Evolutionary conservation across 2,797 vertebrate genomes (phyloP), one percentile per base, ranked within the genome.

Genomic region (Catamblyrhynchus diadema): DNA sequence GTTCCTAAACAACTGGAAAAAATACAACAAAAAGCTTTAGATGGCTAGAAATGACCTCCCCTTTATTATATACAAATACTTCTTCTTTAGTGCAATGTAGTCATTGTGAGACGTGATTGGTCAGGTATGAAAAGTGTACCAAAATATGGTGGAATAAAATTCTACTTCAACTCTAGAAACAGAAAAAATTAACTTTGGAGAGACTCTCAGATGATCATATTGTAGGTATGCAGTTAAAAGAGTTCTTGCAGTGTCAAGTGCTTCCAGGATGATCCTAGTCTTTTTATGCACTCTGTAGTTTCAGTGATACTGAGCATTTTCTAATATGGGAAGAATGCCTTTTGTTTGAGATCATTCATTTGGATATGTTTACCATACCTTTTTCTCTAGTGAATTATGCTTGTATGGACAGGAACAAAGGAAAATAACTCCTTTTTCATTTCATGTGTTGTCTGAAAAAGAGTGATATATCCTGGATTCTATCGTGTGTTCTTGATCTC

Each of bases 1-100:
- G 18, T 61, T 86, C 74, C 35, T 82, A 42, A 93, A 50, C 72
- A 92, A 92, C 81, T 92, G 87, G 87, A 93, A 92, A 69, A 91
- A 72, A 81, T 6, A 24, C 0, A 90, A 51, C 41, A 88, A 60
- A 83, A 94, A 74, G 41, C 67, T 84, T 48, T 90, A 59, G 33
- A 21, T 93, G 64, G 18, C 57, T 80, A n/a, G 45, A 35, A 67
- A 37, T 32, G 0, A 39, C 24, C 41, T 86, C 21, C 28, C 37
- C 20, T 83, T 90, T 71, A 28, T 35, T 80, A 57, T 35, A 56
- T 82, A 80, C 69, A 69, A 88, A 61, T 71, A 30, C 39, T 33
- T 82, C 33, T 71, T 90, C 67, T 61, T 53, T 92, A 66, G 70
- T 83, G 77, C 72, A 94, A 64, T 93, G 74, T 71, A 74, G 48